Evolutionary conservation across 92 coral and sea anemone species (phyloP).

Genomic region (Desmophyllum pertusum): DNA sequence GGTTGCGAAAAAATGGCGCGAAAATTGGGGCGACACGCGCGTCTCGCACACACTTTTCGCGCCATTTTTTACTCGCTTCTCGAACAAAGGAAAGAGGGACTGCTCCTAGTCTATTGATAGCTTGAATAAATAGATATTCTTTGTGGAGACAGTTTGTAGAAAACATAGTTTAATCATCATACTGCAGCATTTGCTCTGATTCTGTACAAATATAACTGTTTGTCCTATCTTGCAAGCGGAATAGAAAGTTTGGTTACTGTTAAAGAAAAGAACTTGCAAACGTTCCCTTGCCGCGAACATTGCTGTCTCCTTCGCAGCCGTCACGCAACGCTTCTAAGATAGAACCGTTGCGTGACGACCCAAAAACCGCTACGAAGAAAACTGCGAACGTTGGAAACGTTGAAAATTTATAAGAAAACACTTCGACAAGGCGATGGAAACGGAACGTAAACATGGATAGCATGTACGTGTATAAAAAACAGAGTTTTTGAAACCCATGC

Average conservation of each 20-base stretch:
- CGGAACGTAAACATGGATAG: background rate
- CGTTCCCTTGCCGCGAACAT: no score
- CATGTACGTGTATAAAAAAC: background rate
- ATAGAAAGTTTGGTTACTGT: background rate
- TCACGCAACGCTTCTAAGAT: no score
- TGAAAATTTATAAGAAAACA: background rate
- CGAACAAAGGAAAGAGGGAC: no score
- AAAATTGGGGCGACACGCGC: no score
- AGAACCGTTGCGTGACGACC: no score
- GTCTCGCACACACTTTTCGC: no score
- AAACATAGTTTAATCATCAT: conserved; percentile 37
- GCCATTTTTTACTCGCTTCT: no score
- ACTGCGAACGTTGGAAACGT: background rate
- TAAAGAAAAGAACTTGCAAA: background rate
- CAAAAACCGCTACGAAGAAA: no score
- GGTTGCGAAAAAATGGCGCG: no score
- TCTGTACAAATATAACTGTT: conserved; percentile 28
- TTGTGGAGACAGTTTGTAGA: background rate
- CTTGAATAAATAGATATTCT: background rate
- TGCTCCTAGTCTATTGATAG: no score
- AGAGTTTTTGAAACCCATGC: background rate
- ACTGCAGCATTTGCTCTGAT: background rate
- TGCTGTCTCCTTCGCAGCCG: no score
- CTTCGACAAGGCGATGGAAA: background rate
- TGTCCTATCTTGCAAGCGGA: conserved; percentile 15